Percentiles rank a stretch among this genome's conserved stretches.
These are phyloP conservation scores for Heteractis magnifica DNA, from an alignment of 92 coral and sea anemone genomes.

Conservation along the genomic window DNA sequence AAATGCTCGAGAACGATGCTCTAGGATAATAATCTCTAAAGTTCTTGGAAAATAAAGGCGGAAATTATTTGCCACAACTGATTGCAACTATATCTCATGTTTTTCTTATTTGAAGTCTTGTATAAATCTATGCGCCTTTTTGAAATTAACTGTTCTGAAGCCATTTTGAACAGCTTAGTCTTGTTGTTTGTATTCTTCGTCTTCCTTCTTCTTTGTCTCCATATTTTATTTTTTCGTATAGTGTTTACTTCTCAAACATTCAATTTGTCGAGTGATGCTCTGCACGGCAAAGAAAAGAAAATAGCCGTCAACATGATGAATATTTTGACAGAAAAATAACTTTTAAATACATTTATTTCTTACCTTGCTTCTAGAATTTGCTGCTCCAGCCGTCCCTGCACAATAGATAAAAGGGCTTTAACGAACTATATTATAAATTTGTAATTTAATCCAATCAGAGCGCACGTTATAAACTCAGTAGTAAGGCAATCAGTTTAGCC, in stretches of 20 bases:
- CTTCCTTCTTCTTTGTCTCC: neutral
- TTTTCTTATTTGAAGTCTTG: neutral
- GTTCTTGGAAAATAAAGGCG: neutral
- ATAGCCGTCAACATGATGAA: neutral
- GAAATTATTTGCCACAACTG: neutral
- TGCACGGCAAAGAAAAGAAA: conserved; percentile 7
- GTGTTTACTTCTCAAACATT: conserved; percentile 20
- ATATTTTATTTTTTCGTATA: neutral
- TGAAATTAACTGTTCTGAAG: neutral
- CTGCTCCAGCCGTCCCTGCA: conserved; percentile 86
- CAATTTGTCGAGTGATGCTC: conserved; percentile 63
- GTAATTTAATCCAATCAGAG: neutral
- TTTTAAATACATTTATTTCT: neutral
- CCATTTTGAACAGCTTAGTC: neutral
- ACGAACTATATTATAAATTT: too few species aligned
- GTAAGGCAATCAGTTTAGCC: too few species aligned
- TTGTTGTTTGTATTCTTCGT: neutral
- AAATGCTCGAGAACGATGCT: too few species aligned
- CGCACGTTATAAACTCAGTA: neutral
- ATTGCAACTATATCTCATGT: neutral
- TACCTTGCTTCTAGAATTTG: conserved; percentile 96
- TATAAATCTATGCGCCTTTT: neutral
- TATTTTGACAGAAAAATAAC: neutral
- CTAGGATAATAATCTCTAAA: neutral
- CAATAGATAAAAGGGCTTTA: neutral